Evolutionary conservation across 92 coral and sea anemone species (phyloP).

Genomic region (Porites divaricata): DNA sequence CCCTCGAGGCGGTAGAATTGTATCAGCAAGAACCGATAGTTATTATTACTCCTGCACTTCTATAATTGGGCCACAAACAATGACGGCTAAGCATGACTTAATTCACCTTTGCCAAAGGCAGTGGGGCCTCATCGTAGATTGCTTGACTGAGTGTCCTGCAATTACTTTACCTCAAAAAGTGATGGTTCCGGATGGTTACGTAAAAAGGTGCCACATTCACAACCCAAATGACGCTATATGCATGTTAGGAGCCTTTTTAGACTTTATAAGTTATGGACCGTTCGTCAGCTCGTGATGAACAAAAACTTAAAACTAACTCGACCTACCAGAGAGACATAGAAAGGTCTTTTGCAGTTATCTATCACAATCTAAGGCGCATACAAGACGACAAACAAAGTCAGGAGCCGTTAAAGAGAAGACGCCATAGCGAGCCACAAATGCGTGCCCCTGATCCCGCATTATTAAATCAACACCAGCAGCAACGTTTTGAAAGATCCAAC

Average conservation of each 20-base stretch:
- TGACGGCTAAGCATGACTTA: conserved; percentile 1
- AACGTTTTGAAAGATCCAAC: neutral
- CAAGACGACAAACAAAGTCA: conserved; percentile 19
- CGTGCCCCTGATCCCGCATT: neutral
- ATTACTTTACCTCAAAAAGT: too few relatives aligned
- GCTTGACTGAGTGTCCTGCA: neutral
- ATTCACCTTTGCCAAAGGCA: neutral
- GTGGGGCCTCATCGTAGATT: neutral
- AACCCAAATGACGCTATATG: too few relatives aligned
- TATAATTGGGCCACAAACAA: neutral
- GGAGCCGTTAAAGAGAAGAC: neutral
- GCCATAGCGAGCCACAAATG: conserved; percentile 22
- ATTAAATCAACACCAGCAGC: neutral
- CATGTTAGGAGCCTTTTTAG: too few relatives aligned
- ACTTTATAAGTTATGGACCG: neutral
- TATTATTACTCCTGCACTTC: too few relatives aligned
- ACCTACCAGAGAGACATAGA: conserved; percentile 35
- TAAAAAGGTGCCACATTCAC: too few relatives aligned
- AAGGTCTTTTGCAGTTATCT: conserved; percentile 42
- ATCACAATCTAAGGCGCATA: conserved; percentile 40
- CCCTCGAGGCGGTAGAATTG: too few relatives aligned
- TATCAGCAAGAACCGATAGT: too few relatives aligned
- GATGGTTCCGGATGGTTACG: too few relatives aligned
- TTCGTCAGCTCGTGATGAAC: neutral
- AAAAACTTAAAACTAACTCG: conserved; percentile 2